Percentiles rank a stretch among this genome's conserved stretches.
Evolutionary conservation across 2,888 invertebrate genomes (phyloP).

Genomic region (Drosophila rellima): DNA sequence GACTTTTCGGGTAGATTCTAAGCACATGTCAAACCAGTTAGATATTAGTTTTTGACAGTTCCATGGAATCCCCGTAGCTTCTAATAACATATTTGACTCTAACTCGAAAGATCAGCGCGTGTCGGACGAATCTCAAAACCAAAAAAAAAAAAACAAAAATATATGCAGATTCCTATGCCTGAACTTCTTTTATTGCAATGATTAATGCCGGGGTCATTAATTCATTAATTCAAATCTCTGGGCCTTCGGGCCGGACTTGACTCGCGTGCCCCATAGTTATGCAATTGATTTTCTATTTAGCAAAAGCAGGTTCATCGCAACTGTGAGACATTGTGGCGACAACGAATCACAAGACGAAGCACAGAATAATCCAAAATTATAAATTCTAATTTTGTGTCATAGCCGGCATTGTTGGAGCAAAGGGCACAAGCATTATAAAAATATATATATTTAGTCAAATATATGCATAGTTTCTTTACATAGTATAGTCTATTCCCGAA

Average conservation of each 20-base stretch:
- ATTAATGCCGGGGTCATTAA: slow-evolving; percentile 59
- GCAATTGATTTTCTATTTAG: slow-evolving; percentile 43
- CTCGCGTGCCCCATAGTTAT: slow-evolving; percentile 68
- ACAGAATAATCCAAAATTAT: slow-evolving; percentile 44
- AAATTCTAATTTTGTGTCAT: slow-evolving; percentile 66
- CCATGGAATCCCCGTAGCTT: slow-evolving; percentile 14
- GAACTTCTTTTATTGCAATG: slow-evolving; percentile 56
- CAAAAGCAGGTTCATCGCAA: slow-evolving; percentile 38
- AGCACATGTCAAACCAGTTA: slow-evolving; percentile 60
- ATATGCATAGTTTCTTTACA: not conserved
- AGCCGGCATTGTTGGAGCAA: slow-evolving; percentile 8
- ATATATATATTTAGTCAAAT: not conserved
- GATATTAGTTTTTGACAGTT: slow-evolving; percentile 41
- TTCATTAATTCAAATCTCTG: slow-evolving; percentile 16
- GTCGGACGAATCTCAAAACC: slow-evolving; percentile 23
- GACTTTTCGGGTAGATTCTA: slow-evolving; percentile 34
- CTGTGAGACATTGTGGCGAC: slow-evolving; percentile 68
- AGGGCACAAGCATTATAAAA: slow-evolving; percentile 17
- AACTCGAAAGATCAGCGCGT: slow-evolving; percentile 30
- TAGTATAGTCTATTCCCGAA: slow-evolving; percentile 4
- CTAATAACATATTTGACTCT: slow-evolving; percentile 16
- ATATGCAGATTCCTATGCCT: slow-evolving; percentile 62
- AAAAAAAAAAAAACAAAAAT: slow-evolving; percentile 51
- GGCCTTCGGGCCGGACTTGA: slow-evolving; percentile 24
- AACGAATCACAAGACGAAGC: slow-evolving; percentile 3